Conservation (phyloP, 2,888 invertebrate genomes). For the Hedychridium roseum region DNA sequence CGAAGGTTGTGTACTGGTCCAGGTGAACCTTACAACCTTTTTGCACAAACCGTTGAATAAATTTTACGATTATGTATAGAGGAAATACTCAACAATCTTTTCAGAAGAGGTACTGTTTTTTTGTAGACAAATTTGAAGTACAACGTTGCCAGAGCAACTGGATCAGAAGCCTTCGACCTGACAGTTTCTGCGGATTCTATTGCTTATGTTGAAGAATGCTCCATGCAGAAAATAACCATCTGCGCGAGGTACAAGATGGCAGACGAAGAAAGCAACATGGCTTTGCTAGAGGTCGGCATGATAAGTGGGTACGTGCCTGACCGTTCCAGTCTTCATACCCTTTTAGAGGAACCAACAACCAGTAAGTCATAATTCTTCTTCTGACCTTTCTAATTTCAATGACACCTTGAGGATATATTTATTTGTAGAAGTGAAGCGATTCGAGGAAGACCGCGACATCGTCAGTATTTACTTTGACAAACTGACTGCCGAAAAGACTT, state of each 20-base stretch:
- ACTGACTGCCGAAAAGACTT: conserved; percentile 63
- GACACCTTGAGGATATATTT: neutral
- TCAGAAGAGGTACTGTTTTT: neutral
- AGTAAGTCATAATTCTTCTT: conserved; percentile 53
- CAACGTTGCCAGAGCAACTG: conserved; percentile 64
- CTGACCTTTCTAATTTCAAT: neutral
- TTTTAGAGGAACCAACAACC: conserved; percentile 63
- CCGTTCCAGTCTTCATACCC: conserved; percentile 67
- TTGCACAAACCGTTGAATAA: neutral
- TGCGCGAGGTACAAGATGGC: conserved; percentile 58
- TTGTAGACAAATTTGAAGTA: conserved; percentile 65
- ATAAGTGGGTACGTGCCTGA: conserved; percentile 73
- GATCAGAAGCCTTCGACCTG: conserved; percentile 67
- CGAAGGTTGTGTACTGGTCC: conserved; percentile 68
- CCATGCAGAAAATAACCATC: conserved; percentile 60
- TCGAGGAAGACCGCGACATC: conserved; percentile 65
- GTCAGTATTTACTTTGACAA: conserved; percentile 68
- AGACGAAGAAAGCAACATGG: conserved; percentile 68
- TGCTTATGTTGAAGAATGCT: conserved; percentile 63
- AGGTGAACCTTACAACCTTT: too few species aligned
- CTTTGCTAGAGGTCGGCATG: conserved; percentile 68
- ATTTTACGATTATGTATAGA: neutral
- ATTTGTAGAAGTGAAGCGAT: conserved; percentile 65
- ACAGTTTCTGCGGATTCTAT: conserved; percentile 63
- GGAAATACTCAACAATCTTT: neutral